Base-by-base conservation (phyloP, 2,113 vertebrate species). In the Drymodes brunneopygia region DNA sequence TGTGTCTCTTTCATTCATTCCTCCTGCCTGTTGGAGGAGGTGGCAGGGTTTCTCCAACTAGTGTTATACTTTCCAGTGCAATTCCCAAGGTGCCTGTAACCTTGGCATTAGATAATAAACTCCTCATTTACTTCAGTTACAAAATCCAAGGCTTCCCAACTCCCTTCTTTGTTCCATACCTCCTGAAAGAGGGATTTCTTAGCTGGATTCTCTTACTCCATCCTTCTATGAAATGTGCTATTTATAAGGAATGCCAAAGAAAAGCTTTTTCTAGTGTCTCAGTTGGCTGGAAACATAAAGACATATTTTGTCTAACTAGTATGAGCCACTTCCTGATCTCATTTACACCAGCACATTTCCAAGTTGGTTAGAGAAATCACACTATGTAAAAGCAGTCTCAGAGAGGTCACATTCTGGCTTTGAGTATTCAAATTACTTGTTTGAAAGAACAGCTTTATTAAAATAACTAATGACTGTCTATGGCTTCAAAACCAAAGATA, bases 291-390 rank as follows among this genome's bases (percentile, higher is more conserved):
- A 96, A 47, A 78, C 47, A 89, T 77, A 82, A 62, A 93, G 66
- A 79, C 45, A 47, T 80, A 78, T 88, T 94, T 93, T 88, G 51
- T 75, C 47, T 56, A 81, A 61, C 78, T 45, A 56, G 71, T 73
- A 44, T 36, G 64, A 95, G 82, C 44, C 54, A 86, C 87, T 94
- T 96, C 80, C 82, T 96, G 85, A 94, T 95, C 88, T 94, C 64
- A 71, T 93, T 92, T 97, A 71, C 79, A 90, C 60, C 85, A 92
- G 54, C 27, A 71, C 7, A 12, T 71, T 53, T 56, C 74, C 94
- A 93, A 71, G 58, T 53, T 2, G 7, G 42, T 57, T 48, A 89
- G 35, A 93, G 67, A 88, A 93, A 78, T 66, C 51, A 88, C 15
- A 42, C 29, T 40, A 38, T 17, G 47, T 62, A 93, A 96, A 88